Percentiles rank a stretch among this genome's conserved stretches.
These are phyloP conservation scores for Astreopora myriophthalma DNA, from an alignment of 64 coral and sea anemone genomes.

Conservation along the genomic window DNA sequence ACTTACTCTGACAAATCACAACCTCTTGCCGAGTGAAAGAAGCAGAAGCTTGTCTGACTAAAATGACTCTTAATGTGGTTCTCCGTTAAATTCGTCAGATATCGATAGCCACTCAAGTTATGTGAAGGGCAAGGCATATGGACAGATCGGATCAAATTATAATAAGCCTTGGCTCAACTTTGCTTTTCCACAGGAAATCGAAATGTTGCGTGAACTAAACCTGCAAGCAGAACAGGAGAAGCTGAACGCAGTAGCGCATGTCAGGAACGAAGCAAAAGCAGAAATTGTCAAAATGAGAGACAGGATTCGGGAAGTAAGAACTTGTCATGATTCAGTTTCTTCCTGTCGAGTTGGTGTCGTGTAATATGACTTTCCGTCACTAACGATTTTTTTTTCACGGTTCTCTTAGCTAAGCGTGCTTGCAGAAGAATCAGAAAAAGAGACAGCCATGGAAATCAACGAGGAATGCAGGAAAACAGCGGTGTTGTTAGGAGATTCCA, in stretches of 20 bases:
- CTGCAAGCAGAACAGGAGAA: conserved; percentile 87
- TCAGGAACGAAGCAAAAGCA: conserved; percentile 72
- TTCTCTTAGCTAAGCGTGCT: conserved; percentile 19
- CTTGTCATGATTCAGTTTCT: background rate
- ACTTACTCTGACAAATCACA: too few relatives aligned
- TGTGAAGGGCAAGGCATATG: background rate
- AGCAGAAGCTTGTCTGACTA: too few relatives aligned
- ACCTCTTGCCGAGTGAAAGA: too few relatives aligned
- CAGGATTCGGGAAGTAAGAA: conserved; percentile 86
- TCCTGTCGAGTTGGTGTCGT: too few relatives aligned
- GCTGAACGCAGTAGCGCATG: conserved; percentile 65
- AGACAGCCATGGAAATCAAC: conserved; percentile 79
- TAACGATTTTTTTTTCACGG: background rate
- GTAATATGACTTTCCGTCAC: too few relatives aligned
- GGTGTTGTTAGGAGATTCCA: conserved; percentile 75
- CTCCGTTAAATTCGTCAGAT: background rate
- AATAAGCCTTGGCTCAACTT: background rate
- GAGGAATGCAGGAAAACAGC: conserved; percentile 88
- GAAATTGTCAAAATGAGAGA: conserved; percentile 82
- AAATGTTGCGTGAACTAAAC: conserved; percentile 77
- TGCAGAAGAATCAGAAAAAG: conserved; percentile 80
- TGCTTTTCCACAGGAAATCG: conserved; percentile 72
- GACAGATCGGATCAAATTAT: too few relatives aligned
- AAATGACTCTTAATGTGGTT: background rate
- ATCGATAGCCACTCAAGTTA: background rate